Evolutionary conservation across 35 echinoderm and acorn worm genomes (phyloP).

Genomic region (Ophiothrix spiculata): DNA sequence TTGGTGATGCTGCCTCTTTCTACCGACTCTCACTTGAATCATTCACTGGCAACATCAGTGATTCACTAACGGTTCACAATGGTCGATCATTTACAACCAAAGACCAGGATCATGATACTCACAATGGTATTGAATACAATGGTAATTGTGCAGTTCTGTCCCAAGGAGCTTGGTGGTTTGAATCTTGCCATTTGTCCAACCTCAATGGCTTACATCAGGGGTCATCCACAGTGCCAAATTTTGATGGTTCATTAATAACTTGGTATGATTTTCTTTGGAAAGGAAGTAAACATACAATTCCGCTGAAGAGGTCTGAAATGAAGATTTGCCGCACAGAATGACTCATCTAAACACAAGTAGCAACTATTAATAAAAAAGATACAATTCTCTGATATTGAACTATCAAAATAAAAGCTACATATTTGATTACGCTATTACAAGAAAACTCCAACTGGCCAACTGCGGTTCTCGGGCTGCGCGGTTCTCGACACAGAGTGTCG

Average conservation of each 20-base stretch:
- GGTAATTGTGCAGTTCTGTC: not conserved
- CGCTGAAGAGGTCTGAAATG: not conserved
- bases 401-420: no score
- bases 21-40: not conserved
- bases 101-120: not conserved
- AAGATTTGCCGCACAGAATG: no score
- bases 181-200: not conserved
- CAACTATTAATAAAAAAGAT: no score
- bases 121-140: no score
- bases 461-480: no score
- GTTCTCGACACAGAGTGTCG: no score
- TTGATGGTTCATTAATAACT: not conserved
- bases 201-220: not conserved
- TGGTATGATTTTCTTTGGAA: not conserved
- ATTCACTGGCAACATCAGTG: not conserved
- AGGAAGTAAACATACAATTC: not conserved
- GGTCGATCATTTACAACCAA: not conserved
- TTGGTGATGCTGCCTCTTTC: not conserved
- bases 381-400: no score
- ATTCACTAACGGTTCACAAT: not conserved
- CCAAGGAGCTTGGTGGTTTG: not conserved
- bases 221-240: no score
- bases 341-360: no score
- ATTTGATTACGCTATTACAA: no score
- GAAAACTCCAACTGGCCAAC: no score